phyloP scores from a whole-genome alignment of 2,888 invertebrate genomes.

The Dorcus hopei region DNA sequence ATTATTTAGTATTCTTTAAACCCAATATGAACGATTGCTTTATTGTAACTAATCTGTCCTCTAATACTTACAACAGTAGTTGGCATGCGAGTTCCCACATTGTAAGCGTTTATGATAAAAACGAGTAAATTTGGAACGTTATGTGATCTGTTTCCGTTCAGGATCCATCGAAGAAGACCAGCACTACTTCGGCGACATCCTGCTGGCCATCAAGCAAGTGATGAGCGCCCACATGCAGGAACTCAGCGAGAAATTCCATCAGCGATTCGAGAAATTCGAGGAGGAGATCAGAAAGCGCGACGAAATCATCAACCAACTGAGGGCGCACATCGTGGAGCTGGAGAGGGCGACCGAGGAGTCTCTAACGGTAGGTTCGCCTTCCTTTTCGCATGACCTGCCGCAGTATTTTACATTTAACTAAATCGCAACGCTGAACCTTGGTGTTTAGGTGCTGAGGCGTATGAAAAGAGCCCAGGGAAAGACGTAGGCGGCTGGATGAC shows the following conservation, averaged over 20 bases:
- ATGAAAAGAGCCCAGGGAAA: too few species aligned
- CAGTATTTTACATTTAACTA: background rate
- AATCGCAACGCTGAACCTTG: background rate
- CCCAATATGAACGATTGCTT: too few species aligned
- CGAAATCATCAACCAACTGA: constrained; percentile 75
- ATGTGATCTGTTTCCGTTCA: constrained; percentile 33
- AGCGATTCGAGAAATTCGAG: constrained; percentile 72
- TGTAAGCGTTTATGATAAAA: too few species aligned
- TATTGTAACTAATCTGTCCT: background rate
- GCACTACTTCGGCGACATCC: constrained; percentile 77
- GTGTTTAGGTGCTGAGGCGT: background rate
- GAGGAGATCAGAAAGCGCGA: constrained; percentile 78
- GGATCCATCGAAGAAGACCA: constrained; percentile 68
- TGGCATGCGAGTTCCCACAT: background rate
- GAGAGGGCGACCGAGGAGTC: constrained; percentile 50
- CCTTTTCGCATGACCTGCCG: background rate
- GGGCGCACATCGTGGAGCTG: constrained; percentile 67
- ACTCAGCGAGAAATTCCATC: constrained; percentile 68
- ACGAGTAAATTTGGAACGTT: background rate
- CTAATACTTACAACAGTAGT: background rate
- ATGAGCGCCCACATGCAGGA: constrained; percentile 73
- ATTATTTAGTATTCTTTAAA: too few species aligned
- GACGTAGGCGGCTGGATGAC: too few species aligned
- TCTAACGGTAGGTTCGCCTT: constrained; percentile 36
- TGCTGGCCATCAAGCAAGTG: constrained; percentile 74